These are phyloP conservation scores for Theonella swinhoei DNA, from an alignment of 37 sponge, comb jelly and placozoan species.

Conservation along the genomic window DNA sequence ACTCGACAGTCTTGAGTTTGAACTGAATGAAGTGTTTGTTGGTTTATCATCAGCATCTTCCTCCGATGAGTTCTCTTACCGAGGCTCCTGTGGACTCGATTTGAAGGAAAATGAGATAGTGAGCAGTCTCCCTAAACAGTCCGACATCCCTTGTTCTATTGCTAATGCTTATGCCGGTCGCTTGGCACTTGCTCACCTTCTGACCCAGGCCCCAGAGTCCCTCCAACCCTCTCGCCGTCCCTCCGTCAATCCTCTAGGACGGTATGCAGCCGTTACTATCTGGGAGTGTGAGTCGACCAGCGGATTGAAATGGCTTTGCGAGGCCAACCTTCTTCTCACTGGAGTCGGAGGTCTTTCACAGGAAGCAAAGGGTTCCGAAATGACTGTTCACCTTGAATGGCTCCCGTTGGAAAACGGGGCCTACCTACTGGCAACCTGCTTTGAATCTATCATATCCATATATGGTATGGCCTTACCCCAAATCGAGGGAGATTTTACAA, in stretches of 20 bases:
- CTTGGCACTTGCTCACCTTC: slow-evolving; percentile 69
- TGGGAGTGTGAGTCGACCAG: slow-evolving; percentile 91
- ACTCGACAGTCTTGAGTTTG: slow-evolving; percentile 9
- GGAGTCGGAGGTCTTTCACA: slow-evolving; percentile 25
- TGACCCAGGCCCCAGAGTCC: slow-evolving; percentile 34
- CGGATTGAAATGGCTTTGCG: slow-evolving; percentile 74
- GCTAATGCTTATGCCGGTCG: slow-evolving; percentile 65
- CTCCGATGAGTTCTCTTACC: background rate
- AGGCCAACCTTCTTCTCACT: slow-evolving; percentile 57
- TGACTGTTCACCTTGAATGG: slow-evolving; percentile 70
- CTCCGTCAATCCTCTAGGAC: slow-evolving; percentile 19
- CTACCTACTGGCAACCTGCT: slow-evolving; percentile 67
- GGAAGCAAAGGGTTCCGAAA: background rate
- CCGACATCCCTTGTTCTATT: slow-evolving; percentile 45
- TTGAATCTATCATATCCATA: slow-evolving; percentile 58
- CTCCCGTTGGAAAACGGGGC: slow-evolving; percentile 78
- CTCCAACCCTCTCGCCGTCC: background rate
- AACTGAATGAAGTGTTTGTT: slow-evolving; percentile 56
- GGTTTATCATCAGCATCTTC: background rate
- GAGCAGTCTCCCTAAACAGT: slow-evolving; percentile 17
- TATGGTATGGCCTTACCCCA: slow-evolving; percentile 60
- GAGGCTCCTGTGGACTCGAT: slow-evolving; percentile 4
- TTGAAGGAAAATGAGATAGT: slow-evolving; percentile 21
- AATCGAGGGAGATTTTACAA: background rate
- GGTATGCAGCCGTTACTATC: slow-evolving; percentile 63